Percentiles rank a stretch among this genome's conserved stretches.
These are phyloP conservation scores for Heliconius erato DNA, from an alignment of 2,888 invertebrate genomes.

Conservation along the genomic window DNA sequence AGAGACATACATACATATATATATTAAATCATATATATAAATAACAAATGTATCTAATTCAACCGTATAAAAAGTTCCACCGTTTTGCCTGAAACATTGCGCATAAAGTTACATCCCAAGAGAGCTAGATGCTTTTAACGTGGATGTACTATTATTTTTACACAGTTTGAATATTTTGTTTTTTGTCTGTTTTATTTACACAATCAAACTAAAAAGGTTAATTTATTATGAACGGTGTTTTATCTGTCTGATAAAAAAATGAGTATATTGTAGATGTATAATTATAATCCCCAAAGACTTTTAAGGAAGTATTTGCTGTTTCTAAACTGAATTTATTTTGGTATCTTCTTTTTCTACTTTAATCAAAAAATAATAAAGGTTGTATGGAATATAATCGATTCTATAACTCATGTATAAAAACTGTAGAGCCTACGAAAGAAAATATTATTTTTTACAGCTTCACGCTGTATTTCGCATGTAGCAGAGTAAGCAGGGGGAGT, in stretches of 20 bases:
- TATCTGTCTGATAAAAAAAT: neutral
- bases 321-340: neutral
- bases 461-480: no score
- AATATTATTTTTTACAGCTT: neutral
- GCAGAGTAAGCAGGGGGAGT: no score
- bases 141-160: slow-evolving; percentile 46
- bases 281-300: neutral
- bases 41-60: slow-evolving; percentile 5
- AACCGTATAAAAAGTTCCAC: slow-evolving; percentile 19
- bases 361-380: neutral
- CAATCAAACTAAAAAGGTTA: slow-evolving; percentile 27
- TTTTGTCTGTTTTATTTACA: slow-evolving; percentile 35
- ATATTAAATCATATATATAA: neutral
- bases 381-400: neutral
- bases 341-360: neutral
- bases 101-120: slow-evolving; percentile 44
- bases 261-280: neutral
- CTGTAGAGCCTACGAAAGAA: neutral
- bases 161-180: slow-evolving; percentile 48
- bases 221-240: slow-evolving; percentile 16
- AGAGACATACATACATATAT: neutral
- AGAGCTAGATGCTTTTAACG: slow-evolving; percentile 50
- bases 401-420: neutral
- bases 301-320: neutral
- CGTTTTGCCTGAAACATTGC: slow-evolving; percentile 44